These are phyloP conservation scores for Myotis pilosus DNA, from an alignment of 2,797 vertebrate species.

Conservation along the genomic window DNA sequence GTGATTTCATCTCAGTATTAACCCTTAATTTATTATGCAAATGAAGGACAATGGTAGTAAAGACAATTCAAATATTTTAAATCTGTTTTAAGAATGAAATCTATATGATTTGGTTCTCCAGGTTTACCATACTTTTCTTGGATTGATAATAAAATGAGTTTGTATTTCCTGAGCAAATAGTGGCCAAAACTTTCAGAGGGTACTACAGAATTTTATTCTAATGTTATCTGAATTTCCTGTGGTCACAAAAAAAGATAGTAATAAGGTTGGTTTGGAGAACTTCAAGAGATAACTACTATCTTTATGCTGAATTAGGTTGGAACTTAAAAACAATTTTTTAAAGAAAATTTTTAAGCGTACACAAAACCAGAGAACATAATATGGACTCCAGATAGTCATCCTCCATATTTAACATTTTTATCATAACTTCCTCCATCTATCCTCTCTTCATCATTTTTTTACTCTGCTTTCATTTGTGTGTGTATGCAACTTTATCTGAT, in stretches of 20 bases:
- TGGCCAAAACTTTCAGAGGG: neutral
- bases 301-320: neutral
- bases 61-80: neutral
- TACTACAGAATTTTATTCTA: slow-evolving; percentile 13
- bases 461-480: neutral
- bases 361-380: neutral
- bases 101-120: neutral
- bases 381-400: neutral
- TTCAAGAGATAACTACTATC: neutral
- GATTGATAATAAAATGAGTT: slow-evolving; percentile 2
- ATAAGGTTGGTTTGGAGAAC: neutral
- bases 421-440: neutral
- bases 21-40: slow-evolving; percentile 27
- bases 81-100: slow-evolving; percentile 4
- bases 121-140: neutral
- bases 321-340: slow-evolving; percentile 14
- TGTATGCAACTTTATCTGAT: neutral
- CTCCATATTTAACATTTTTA: neutral
- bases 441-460: neutral
- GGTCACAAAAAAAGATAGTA: neutral
- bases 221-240: neutral
- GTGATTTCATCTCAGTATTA: neutral
- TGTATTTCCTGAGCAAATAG: neutral
- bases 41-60: neutral
- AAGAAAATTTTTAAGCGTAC: neutral